Conservation (phyloP, 2,113 vertebrate genomes). For the Toxostoma redivivum region DNA sequence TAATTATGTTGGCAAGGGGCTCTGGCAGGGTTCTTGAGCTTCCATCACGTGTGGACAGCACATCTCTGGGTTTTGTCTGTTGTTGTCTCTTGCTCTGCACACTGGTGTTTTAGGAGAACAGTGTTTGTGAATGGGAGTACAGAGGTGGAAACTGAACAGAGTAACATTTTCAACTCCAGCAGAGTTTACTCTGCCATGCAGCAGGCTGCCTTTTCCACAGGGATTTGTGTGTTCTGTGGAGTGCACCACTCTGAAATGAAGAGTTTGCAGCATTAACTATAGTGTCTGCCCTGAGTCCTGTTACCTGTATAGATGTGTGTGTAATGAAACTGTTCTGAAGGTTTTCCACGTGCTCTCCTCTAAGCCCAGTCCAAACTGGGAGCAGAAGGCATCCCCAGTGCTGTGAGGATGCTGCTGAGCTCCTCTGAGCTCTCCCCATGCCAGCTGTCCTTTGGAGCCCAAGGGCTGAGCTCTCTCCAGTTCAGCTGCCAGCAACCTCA, state of each 20-base stretch:
- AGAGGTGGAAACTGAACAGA: not conserved
- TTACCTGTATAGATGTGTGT: accelerated
- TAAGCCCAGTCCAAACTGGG: not conserved
- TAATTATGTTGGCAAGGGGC: not conserved
- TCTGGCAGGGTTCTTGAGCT: not conserved
- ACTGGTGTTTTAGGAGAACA: not conserved
- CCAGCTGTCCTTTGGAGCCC: not conserved
- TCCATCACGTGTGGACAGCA: accelerated
- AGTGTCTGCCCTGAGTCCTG: accelerated
- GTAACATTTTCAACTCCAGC: not conserved
- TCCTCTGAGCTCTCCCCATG: not conserved
- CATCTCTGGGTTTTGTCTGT: not conserved
- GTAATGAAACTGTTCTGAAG: not conserved
- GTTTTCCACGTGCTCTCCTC: not conserved
- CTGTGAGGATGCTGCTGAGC: not conserved
- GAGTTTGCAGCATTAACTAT: not conserved
- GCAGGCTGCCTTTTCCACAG: not conserved
- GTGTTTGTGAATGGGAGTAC: not conserved
- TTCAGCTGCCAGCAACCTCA: not conserved
- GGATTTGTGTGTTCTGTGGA: not conserved
- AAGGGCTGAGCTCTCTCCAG: not conserved
- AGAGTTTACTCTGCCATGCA: not conserved
- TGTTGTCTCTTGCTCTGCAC: not conserved
- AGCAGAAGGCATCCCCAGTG: not conserved
- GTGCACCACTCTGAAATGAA: not conserved